Percentiles rank a stretch among this genome's conserved stretches.
phyloP scores from a whole-genome alignment of 2,113 vertebrate species.

The Neotoma lepida region DNA sequence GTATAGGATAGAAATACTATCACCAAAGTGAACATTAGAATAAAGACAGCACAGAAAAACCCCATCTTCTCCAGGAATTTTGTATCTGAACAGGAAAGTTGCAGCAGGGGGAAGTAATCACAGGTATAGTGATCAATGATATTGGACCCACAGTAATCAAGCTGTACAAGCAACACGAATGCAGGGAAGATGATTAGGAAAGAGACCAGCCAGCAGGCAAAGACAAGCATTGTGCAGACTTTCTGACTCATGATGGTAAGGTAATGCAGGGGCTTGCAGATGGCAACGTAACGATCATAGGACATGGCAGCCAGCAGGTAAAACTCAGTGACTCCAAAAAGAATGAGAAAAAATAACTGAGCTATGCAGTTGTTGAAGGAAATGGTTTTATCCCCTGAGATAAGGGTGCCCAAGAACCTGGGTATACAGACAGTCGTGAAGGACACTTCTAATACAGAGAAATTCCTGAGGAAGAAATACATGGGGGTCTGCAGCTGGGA shows the following conservation, averaged over 20 bases:
- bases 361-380: constrained; percentile 63
- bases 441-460: constrained; percentile 69
- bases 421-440: constrained; percentile 70
- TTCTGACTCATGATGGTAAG: constrained; percentile 52
- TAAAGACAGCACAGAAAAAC: constrained; percentile 63
- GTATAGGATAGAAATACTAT: constrained; percentile 56
- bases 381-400: constrained; percentile 67
- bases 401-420: constrained; percentile 63
- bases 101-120: constrained; percentile 64
- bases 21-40: constrained; percentile 62
- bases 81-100: constrained; percentile 73
- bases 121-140: constrained; percentile 71
- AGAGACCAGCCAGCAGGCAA: constrained; percentile 58
- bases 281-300: constrained; percentile 70
- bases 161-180: constrained; percentile 52
- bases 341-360: constrained; percentile 73
- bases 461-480: constrained; percentile 77
- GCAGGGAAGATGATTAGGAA: constrained; percentile 71
- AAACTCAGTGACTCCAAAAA: constrained; percentile 70
- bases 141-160: constrained; percentile 70
- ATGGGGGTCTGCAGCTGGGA: constrained; percentile 66
- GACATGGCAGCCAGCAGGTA: constrained; percentile 74
- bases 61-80: constrained; percentile 51
- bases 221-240: constrained; percentile 23
- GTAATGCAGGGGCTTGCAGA: constrained; percentile 74